Evolutionary conservation across 53 echinoderm and acorn worm genomes (phyloP).

Genomic region (Echinarachnius parma): DNA sequence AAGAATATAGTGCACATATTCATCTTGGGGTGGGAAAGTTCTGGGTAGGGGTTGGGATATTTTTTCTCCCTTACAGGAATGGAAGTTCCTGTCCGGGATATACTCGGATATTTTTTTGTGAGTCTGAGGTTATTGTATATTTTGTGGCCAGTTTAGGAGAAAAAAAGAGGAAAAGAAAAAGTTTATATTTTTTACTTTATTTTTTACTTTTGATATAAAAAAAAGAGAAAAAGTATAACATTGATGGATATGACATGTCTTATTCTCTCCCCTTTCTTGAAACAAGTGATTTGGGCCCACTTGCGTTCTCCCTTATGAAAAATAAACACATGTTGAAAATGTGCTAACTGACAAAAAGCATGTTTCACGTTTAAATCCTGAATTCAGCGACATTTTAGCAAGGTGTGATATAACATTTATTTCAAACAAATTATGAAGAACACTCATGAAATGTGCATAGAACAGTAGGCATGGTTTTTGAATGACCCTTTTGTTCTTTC

Average conservation of each 20-base stretch:
- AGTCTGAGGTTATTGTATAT: constrained; percentile 36
- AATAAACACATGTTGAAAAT: neutral
- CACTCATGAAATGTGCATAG: too few species aligned
- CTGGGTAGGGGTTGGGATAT: too few species aligned
- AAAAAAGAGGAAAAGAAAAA: constrained; percentile 28
- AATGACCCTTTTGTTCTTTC: too few species aligned
- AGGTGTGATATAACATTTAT: too few species aligned
- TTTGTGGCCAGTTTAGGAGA: constrained; percentile 38
- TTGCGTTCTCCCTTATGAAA: neutral
- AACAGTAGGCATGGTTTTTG: too few species aligned
- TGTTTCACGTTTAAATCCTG: too few species aligned
- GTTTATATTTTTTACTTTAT: constrained; percentile 51
- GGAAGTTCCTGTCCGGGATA: neutral
- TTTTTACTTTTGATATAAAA: constrained; percentile 52
- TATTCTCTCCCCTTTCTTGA: neutral
- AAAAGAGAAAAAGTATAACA: neutral
- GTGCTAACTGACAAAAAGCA: neutral
- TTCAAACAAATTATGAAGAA: too few species aligned
- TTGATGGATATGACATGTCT: neutral
- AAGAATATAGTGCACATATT: too few species aligned
- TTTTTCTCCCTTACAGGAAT: neutral
- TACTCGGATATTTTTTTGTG: constrained; percentile 6
- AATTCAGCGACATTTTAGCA: too few species aligned
- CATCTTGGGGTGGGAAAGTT: too few species aligned
- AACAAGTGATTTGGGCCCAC: neutral